phyloP scores from a whole-genome alignment of 2,888 invertebrate genomes.

The Volucella inflata region DNA sequence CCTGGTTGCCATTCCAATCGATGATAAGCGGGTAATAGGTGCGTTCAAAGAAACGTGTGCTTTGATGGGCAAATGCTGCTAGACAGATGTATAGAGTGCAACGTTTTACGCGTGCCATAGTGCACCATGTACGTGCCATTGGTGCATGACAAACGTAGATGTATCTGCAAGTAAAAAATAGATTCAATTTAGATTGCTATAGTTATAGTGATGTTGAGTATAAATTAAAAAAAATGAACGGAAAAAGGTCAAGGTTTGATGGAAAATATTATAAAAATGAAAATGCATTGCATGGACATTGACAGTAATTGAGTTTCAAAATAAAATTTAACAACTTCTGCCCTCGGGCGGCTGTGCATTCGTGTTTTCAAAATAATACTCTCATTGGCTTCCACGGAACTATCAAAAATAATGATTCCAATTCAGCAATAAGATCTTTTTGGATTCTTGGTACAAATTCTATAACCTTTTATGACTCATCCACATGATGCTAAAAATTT shows the following conservation, averaged over 20 bases:
- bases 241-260: background rate
- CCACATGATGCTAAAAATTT: too few relatives aligned
- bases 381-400: too few relatives aligned
- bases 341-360: too few relatives aligned
- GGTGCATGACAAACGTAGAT: slow-evolving; percentile 97
- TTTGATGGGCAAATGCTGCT: slow-evolving; percentile 92
- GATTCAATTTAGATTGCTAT: slow-evolving; percentile 22
- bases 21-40: slow-evolving; percentile 86
- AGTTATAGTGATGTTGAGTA: background rate
- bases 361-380: too few relatives aligned
- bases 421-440: too few relatives aligned
- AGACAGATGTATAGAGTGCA: slow-evolving; percentile 91
- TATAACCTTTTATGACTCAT: too few relatives aligned
- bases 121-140: slow-evolving; percentile 91
- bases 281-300: background rate
- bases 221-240: background rate
- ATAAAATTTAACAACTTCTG: too few relatives aligned
- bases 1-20: slow-evolving; percentile 87
- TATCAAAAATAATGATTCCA: too few relatives aligned
- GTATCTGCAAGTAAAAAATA: slow-evolving; percentile 84
- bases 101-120: slow-evolving; percentile 89
- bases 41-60: slow-evolving; percentile 92
- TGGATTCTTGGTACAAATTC: too few relatives aligned
- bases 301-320: background rate
- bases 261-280: background rate